Evolutionary conservation across 2,888 invertebrate species (phyloP), one percentile per base, ranked within the genome.

Genomic region (Chrysopilus asiliformis): DNA sequence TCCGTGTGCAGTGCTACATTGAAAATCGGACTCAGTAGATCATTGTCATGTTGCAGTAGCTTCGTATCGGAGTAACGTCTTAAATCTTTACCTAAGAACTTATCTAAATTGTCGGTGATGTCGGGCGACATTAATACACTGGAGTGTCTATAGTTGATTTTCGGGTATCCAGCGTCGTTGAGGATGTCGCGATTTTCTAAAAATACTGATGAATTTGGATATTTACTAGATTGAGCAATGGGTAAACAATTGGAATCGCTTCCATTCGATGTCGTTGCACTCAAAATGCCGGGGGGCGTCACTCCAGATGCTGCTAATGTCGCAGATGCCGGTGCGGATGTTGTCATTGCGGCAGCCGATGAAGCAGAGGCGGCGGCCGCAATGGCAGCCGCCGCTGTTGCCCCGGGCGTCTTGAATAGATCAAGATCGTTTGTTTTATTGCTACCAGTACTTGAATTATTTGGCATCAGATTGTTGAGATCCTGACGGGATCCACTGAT

Each of bases 101-200:
- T 49, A 41, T 55, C 55, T 36, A 53, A 45, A 28, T 53, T 48
- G 34, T 47, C 48, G 16, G 41, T 41, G 41, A 46, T 55, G 40
- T 46, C 52, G 33, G 51, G 49, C 40, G 53, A 48, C 38, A 52
- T 46, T 37, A 58, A 40, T 37, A 58, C 49, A 45, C 55, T 55
- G 28, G 60, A 58, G 47, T 61, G 60, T 20, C 58, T 53, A 46
- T 57, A 58, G 40, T 55, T 55, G 32, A 57, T 49, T 52, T 58
- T 59, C 51, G 60, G 55, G 50, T 56, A 56, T 36, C 53, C 53
- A 10, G 52, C 51, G 47, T 63, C 63, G 43, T 60, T 61, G 39
- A 64, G 54, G 48, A 64, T 61, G 49, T 64, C 64, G 45, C 59
- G 57, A 49, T 64, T 64, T 52, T 64, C 63, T 45, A 63, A 47